Evolutionary conservation across 1,140 invertebrate species (phyloP).

Genomic region (Parasteatoda tepidariorum): DNA sequence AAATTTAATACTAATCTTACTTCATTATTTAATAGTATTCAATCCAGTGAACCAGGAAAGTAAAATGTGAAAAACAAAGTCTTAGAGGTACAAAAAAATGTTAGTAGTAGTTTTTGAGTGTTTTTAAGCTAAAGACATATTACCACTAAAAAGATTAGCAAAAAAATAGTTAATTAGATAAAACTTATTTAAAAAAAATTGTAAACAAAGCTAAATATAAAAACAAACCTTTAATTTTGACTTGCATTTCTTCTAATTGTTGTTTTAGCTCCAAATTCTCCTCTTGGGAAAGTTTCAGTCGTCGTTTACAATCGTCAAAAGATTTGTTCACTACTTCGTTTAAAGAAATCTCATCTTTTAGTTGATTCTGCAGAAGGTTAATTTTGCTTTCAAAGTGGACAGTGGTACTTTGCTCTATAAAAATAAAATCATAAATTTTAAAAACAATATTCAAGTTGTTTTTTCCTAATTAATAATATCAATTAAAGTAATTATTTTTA

Average conservation of each 20-base stretch:
- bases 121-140: neutral
- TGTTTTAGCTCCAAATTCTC: slow-evolving; percentile 15
- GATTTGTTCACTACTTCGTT: slow-evolving; percentile 8
- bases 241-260: slow-evolving; percentile 1
- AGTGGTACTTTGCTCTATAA: slow-evolving; percentile 12
- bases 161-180: neutral
- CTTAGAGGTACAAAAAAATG: no score
- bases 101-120: neutral
- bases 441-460: neutral
- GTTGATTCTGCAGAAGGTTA: slow-evolving; percentile 8
- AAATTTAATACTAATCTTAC: no score
- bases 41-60: no score
- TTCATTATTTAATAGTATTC: no score
- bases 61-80: no score
- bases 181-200: neutral
- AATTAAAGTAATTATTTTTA: no score
- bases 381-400: slow-evolving; percentile 16
- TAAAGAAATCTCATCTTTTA: slow-evolving; percentile 20
- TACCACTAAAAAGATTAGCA: neutral
- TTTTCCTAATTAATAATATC: neutral
- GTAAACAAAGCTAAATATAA: neutral
- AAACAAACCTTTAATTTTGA: slow-evolving; percentile 29
- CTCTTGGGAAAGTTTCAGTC: neutral
- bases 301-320: slow-evolving; percentile 24
- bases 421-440: no score